Base-by-base conservation (phyloP, 2,113 vertebrate genomes). In the Ceratotherium simum region DNA sequence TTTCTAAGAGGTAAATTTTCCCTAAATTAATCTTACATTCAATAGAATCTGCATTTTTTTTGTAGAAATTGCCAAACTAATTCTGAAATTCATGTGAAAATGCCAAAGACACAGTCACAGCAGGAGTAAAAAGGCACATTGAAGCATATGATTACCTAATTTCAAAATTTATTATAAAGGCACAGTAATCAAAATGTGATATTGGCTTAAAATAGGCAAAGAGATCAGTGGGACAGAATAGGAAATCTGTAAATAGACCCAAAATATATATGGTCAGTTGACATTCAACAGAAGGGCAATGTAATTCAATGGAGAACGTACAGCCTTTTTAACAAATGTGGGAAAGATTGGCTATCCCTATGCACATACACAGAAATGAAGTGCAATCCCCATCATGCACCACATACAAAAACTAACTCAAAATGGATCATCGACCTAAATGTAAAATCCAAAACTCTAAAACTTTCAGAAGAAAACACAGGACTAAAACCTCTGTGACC, bases 341-440 rank as follows among this genome's bases (percentile, higher is more conserved):
- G 29, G 5, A 11, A 42, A 17, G 2, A 11, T 29, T 14, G 3
- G 33, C 29, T 27, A 5, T 20, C 1, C 36, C 13, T 18, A 6
- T 25, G 17, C 39, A 73, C 31, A 48, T 31, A 58, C 5, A 8
- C 3, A 25, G 33, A 67, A n/a, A 60, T 11, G 20, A 20, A 64
- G 10, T 70, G 33, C 20, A 69, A n/a, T 25, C 6, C 12, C 56
- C 48, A 67, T 18, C 16, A 23, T 27, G 51, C 4, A 46, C 3
- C 27, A 69, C 0, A 56, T 54, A 54, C 51, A 54, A 54, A 54
- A 54, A 54, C 25, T 17, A 89, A 72, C 39, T 88, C 33, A 46
- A 54, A 81, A 11, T 60, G 10, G 64, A 79, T 60, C 39, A 70
- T 18, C 36, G 17, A 46, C 5, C 14, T 39, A 17, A 36, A 51